phyloP scores from a whole-genome alignment of 2,797 vertebrate species.

The Glossophaga mutica region DNA sequence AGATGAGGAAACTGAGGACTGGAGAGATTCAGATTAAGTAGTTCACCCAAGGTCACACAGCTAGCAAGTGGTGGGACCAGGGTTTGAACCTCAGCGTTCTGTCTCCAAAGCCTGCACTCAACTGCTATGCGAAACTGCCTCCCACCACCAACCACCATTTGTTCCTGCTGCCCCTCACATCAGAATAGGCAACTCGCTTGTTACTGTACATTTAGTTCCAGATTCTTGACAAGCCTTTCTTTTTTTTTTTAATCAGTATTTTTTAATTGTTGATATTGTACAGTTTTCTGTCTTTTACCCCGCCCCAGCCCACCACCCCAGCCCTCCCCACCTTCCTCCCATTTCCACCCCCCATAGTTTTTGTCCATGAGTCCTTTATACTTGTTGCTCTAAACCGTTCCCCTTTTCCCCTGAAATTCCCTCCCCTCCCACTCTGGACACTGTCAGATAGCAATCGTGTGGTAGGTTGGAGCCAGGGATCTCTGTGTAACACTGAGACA shows the following conservation, averaged over 20 bases:
- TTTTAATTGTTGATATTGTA: too few species aligned
- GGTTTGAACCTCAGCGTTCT: not conserved
- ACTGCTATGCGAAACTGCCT: not conserved
- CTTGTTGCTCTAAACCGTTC: too few species aligned
- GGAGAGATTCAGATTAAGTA: not conserved
- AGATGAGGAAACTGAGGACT: not conserved
- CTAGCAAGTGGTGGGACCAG: not conserved
- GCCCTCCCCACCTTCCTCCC: too few species aligned
- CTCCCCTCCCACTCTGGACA: too few species aligned
- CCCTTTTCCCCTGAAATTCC: too few species aligned
- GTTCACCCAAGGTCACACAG: not conserved
- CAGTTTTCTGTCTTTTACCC: too few species aligned
- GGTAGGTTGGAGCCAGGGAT: not conserved
- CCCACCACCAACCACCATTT: not conserved
- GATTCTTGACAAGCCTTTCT: not conserved
- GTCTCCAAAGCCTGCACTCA: not conserved
- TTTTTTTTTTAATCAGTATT: too few species aligned
- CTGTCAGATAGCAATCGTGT: not conserved
- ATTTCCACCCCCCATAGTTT: too few species aligned
- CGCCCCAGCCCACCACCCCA: too few species aligned
- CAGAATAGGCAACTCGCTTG: not conserved
- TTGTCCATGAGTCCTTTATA: too few species aligned
- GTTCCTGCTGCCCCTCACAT: not conserved
- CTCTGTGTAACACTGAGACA: not conserved
- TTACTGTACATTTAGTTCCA: not conserved